These are phyloP conservation scores for Pristionchus fissidentatus DNA, from an alignment of 2,888 invertebrate species.

Conservation along the genomic window DNA sequence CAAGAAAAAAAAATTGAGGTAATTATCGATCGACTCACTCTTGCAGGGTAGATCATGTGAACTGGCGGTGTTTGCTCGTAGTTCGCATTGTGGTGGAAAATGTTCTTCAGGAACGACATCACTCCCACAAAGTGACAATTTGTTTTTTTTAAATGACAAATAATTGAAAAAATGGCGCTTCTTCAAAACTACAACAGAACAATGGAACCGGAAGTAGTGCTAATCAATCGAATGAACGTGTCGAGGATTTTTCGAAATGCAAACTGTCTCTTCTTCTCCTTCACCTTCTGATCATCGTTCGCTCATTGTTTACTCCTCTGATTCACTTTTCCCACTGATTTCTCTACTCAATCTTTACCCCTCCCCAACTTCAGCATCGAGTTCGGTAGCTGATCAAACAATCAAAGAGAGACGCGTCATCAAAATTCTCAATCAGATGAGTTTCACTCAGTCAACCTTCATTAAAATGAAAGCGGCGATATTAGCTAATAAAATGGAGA, in stretches of 20 bases:
- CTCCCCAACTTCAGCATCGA: constrained; percentile 33
- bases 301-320: not conserved
- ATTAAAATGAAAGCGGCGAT: too few relatives aligned
- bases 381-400: constrained; percentile 2
- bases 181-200: too few relatives aligned
- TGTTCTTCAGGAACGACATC: constrained; percentile 17
- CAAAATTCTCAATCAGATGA: too few relatives aligned
- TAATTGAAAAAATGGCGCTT: too few relatives aligned
- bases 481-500: too few relatives aligned
- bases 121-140: too few relatives aligned
- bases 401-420: constrained; percentile 11
- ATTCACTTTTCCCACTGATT: constrained; percentile 27
- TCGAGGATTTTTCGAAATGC: constrained; percentile 17
- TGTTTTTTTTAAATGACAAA: too few relatives aligned
- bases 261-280: not conserved
- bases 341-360: too few relatives aligned
- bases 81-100: not conserved
- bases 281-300: not conserved
- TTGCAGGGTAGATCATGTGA: constrained; percentile 7
- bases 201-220: not conserved
- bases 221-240: not conserved
- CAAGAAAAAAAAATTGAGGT: too few relatives aligned
- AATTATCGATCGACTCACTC: too few relatives aligned
- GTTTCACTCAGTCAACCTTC: too few relatives aligned
- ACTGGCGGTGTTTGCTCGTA: constrained; percentile 3